phyloP scores from a whole-genome alignment of 2,113 vertebrate genomes.

The Passer domesticus region DNA sequence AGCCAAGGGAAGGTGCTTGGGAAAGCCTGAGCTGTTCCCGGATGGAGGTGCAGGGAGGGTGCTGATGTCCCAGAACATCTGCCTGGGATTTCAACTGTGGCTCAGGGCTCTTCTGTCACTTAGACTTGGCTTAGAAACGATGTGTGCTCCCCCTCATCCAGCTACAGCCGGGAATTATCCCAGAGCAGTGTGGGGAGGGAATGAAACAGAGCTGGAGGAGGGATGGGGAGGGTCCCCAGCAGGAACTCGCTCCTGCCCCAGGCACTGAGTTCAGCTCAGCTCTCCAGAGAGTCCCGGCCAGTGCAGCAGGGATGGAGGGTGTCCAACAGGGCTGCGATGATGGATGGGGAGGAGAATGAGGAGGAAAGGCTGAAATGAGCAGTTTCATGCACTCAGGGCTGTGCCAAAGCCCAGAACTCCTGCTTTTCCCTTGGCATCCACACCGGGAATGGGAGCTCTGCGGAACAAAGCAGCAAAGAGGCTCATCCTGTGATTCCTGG shows the following conservation, averaged over 20 bases:
- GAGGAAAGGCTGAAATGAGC: background rate
- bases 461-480: background rate
- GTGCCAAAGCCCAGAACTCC: background rate
- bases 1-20: background rate
- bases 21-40: background rate
- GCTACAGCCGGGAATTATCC: background rate
- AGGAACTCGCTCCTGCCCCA: background rate
- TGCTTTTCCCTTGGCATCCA: background rate
- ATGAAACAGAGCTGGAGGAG: background rate
- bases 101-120: background rate
- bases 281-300: background rate
- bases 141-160: background rate
- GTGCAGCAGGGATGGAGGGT: background rate
- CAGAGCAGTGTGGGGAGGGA: background rate
- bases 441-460: accelerated
- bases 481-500: accelerated
- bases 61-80: background rate
- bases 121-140: background rate
- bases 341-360: background rate
- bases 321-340: background rate
- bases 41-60: background rate
- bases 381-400: background rate
- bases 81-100: background rate
- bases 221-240: background rate
- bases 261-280: background rate